phyloP scores from a whole-genome alignment of 35 echinoderm and acorn worm species.

The Lytechinus pictus region DNA sequence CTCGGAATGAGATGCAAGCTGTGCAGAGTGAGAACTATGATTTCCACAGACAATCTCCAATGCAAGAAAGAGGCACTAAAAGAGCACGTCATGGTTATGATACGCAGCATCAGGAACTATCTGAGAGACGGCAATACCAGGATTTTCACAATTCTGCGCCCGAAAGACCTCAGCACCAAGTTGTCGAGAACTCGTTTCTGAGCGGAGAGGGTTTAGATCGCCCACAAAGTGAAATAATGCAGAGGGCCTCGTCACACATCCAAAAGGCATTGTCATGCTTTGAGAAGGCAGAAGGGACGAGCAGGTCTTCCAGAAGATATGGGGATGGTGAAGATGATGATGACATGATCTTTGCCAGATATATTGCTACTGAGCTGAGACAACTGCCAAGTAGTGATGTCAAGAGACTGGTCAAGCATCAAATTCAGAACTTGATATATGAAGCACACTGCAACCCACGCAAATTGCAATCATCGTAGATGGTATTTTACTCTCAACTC shows the following conservation, averaged over 20 bases:
- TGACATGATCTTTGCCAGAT: conserved; percentile 38
- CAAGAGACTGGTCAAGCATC: conserved; percentile 38
- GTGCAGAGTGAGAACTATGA: not conserved
- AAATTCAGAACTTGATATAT: conserved; percentile 37
- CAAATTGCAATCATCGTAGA: not conserved
- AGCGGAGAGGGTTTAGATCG: not conserved
- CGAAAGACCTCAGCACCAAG: not conserved
- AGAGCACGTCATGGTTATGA: not conserved
- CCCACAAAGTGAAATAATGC: not conserved
- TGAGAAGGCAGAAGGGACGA: not conserved
- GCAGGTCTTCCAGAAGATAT: not conserved
- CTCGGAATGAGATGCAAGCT: not conserved
- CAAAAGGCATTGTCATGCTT: conserved; percentile 20
- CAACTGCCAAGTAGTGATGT: not conserved
- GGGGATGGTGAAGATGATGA: not conserved
- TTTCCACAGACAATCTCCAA: conserved; percentile 5
- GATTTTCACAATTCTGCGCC: not conserved
- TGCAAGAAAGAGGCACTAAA: not conserved
- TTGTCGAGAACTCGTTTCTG: not conserved
- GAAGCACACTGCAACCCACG: conserved; percentile 25
- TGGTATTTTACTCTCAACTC: not conserved
- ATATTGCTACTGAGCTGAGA: conserved; percentile 39
- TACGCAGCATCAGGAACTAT: not conserved
- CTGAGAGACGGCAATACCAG: not conserved
- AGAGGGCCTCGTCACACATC: conserved; percentile 2